Percentiles rank a stretch among this genome's conserved stretches.
phyloP scores from a whole-genome alignment of 2,888 invertebrate species.

The Pheosia tremula region DNA sequence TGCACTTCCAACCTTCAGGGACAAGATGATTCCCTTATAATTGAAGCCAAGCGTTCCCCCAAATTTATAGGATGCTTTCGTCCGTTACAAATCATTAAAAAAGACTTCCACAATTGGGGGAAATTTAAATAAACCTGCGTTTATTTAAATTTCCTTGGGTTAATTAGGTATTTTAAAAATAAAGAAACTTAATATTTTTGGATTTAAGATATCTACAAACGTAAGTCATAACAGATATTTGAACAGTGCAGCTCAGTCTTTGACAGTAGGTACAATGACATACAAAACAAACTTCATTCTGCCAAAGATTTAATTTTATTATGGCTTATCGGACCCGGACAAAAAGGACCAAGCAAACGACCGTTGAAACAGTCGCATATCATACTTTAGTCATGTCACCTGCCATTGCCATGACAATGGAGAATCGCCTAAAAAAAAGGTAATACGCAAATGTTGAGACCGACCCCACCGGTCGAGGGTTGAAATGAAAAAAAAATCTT shows the following conservation, averaged over 20 bases:
- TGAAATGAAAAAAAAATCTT: slow-evolving; percentile 37
- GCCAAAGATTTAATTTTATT: slow-evolving; percentile 17
- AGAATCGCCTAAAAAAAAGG: slow-evolving; percentile 39
- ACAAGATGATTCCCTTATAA: too few species aligned
- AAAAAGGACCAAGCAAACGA: slow-evolving; percentile 24
- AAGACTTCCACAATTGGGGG: too few species aligned
- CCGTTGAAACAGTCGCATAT: slow-evolving; percentile 35
- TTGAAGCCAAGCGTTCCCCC: too few species aligned
- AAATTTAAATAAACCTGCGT: too few species aligned
- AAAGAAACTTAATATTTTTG: too few species aligned
- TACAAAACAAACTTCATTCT: slow-evolving; percentile 14
- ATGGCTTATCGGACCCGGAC: slow-evolving; percentile 14
- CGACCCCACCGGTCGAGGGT: slow-evolving; percentile 38
- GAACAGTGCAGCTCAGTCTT: slow-evolving; percentile 4
- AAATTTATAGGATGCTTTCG: too few species aligned
- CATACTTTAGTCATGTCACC: slow-evolving; percentile 35
- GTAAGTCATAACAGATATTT: not conserved
- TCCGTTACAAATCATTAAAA: too few species aligned
- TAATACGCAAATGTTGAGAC: slow-evolving; percentile 32
- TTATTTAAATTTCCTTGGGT: too few species aligned
- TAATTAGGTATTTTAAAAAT: too few species aligned
- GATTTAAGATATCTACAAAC: too few species aligned
- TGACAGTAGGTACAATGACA: slow-evolving; percentile 10
- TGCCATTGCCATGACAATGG: slow-evolving; percentile 36
- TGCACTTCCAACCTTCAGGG: too few species aligned